Percentiles rank a stretch among this genome's conserved stretches.
Conservation (phyloP, 2,113 vertebrate genomes). For the Peromyscus leucopus region DNA sequence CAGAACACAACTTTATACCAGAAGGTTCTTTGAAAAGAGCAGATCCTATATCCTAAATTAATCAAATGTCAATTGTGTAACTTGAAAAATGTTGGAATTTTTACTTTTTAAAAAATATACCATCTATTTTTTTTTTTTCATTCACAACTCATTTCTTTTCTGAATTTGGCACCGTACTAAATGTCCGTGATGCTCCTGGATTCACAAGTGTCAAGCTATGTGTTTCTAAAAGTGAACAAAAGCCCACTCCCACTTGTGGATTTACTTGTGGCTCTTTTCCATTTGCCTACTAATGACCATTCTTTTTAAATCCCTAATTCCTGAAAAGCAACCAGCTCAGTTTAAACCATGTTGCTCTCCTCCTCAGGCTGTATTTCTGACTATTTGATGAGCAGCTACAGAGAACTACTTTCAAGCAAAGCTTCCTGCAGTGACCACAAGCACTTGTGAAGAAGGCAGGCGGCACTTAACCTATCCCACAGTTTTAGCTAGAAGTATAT, state of each 20-base stretch:
- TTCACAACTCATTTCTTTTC: neutral
- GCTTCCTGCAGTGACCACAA: slow-evolving; percentile 45
- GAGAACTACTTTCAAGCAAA: slow-evolving; percentile 63
- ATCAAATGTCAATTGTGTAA: neutral
- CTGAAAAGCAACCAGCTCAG: slow-evolving; percentile 23
- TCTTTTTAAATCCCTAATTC: slow-evolving; percentile 55
- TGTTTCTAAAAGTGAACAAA: neutral
- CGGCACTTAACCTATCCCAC: neutral
- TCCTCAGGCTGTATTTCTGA: slow-evolving; percentile 51
- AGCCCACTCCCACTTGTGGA: neutral
- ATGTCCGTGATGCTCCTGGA: neutral
- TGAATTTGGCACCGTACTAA: neutral
- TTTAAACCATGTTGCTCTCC: slow-evolving; percentile 19
- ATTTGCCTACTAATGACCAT: neutral
- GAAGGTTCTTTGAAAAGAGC: neutral
- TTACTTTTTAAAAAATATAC: neutral
- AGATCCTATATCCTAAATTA: neutral
- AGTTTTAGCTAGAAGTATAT: slow-evolving; percentile 9
- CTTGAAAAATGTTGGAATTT: neutral
- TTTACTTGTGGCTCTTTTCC: slow-evolving; percentile 37
- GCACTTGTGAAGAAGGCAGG: slow-evolving; percentile 14
- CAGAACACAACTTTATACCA: neutral
- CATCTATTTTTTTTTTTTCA: neutral
- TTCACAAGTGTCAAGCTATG: neutral
- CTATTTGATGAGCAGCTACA: slow-evolving; percentile 71